phyloP scores from a whole-genome alignment of 2,888 invertebrate genomes.

The Strigamia crassipes region DNA sequence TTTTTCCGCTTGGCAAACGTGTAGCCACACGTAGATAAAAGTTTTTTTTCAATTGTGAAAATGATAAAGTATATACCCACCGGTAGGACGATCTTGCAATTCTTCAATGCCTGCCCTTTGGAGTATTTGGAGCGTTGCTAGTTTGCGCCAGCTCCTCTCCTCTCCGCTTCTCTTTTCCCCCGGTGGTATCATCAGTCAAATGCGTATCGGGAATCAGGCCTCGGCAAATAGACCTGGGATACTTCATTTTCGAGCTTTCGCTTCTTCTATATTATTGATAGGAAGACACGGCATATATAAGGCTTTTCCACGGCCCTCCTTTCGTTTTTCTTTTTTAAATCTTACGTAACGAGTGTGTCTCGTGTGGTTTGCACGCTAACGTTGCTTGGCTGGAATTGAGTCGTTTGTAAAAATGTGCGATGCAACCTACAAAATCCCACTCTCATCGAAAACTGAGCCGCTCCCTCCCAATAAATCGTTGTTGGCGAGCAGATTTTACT shows the following conservation, averaged over 20 bases:
- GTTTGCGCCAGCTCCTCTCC: background rate
- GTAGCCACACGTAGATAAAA: slow-evolving; percentile 3
- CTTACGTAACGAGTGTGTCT: background rate
- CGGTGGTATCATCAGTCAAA: slow-evolving; percentile 42
- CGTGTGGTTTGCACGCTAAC: background rate
- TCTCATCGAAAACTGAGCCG: slow-evolving; percentile 36
- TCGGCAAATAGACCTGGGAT: slow-evolving; percentile 42
- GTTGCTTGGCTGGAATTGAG: background rate
- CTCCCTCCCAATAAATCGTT: slow-evolving; percentile 30
- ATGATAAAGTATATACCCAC: slow-evolving; percentile 35
- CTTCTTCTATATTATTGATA: slow-evolving; percentile 10
- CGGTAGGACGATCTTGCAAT: slow-evolving; percentile 38
- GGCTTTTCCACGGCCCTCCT: background rate
- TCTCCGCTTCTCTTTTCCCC: background rate
- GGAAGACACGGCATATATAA: background rate
- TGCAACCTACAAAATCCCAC: slow-evolving; percentile 14
- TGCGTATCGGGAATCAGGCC: slow-evolving; percentile 36
- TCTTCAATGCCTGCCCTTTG: slow-evolving; percentile 28
- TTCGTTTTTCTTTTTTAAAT: background rate
- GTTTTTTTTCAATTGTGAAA: slow-evolving; percentile 13
- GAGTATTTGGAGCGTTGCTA: background rate
- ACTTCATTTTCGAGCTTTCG: slow-evolving; percentile 38
- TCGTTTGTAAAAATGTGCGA: slow-evolving; percentile 20
- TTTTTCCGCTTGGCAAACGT: background rate
- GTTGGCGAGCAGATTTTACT: slow-evolving; percentile 25